Evolutionary conservation across 2,113 vertebrate genomes (phyloP), one percentile per base, ranked within the genome.

Genomic region (Myotis brandtii): DNA sequence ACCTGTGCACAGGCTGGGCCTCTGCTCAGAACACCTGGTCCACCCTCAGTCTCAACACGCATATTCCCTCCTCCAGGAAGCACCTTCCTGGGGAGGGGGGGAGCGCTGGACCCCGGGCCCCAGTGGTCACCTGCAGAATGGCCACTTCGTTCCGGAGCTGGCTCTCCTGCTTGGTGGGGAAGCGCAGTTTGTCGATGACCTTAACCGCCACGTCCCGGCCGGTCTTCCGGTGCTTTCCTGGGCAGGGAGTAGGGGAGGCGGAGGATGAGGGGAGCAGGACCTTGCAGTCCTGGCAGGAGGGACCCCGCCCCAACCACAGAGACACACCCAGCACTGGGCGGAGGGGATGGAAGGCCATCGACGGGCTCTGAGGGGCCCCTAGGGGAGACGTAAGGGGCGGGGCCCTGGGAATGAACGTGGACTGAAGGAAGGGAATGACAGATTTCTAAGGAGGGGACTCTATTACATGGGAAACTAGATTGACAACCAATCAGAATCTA

Each of bases 151-250:
- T 99, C 96, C 98, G 98, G 87, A 99, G 98, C 97, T 99, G 99
- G 32, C 97, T 97, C 93, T 99, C 98, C 52, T 99, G 99, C 77
- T 98, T 98, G 90, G 97, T 98, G 64, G 99, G 99, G 92, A 99
- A 99, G 1, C 99, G 98, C 5, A 98, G 98, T 94, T 99, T 99
- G 97, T 99, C 99, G 1, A 99, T 99, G 95, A 99, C 99, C 79
- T 99, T 99, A 17, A 99, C 98, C 1, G 99, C 99, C 37, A 99
- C 99, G 0, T 97, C 95, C 1, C 98, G 98, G 34, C 99, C 98
- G 0, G 99, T 98, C 97, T 98, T 98, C 81, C 99, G 98, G 97
- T 99, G 99, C 70, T 98, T 98, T 3, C 99, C 99, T 96, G 91
- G 9, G 20, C 2, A 10, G 18, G 10, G 13, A 3, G 2, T 1